Evolutionary conservation across 2,113 vertebrate genomes (phyloP).

Genomic region (Lynx canadensis): DNA sequence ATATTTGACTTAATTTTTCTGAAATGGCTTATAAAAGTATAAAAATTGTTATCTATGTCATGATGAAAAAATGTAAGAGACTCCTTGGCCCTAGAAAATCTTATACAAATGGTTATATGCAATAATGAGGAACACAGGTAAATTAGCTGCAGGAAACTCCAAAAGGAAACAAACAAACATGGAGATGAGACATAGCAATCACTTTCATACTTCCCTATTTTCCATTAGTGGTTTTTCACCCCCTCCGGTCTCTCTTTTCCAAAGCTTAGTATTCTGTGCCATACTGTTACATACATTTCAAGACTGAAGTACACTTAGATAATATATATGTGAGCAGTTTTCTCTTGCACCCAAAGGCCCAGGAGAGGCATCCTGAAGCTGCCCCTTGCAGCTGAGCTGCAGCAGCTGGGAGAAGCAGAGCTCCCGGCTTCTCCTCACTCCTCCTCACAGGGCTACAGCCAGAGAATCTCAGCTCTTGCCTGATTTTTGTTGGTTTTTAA

Average conservation of each 20-base stretch:
- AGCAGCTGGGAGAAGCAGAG: not conserved
- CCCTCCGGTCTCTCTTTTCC: not conserved
- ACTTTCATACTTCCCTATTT: not conserved
- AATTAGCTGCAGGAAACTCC: not conserved
- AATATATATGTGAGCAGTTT: not conserved
- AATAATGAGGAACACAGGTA: not conserved
- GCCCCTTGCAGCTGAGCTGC: not conserved
- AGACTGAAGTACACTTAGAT: not conserved
- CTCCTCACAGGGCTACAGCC: fast-evolving
- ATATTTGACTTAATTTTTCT: not conserved
- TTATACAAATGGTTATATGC: not conserved
- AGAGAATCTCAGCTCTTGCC: not conserved
- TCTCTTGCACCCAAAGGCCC: fast-evolving
- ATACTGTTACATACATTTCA: not conserved
- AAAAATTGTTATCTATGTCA: not conserved
- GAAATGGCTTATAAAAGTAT: not conserved
- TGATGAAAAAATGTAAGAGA: not conserved
- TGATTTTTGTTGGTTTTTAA: not conserved
- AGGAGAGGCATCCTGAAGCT: not conserved
- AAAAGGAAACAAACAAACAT: not conserved
- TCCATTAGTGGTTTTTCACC: not conserved
- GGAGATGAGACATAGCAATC: not conserved
- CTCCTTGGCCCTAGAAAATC: not conserved
- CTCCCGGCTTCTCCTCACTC: not conserved
- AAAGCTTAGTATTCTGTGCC: not conserved